phyloP scores from a whole-genome alignment of 2,888 invertebrate genomes.

The Agrotis segetum region DNA sequence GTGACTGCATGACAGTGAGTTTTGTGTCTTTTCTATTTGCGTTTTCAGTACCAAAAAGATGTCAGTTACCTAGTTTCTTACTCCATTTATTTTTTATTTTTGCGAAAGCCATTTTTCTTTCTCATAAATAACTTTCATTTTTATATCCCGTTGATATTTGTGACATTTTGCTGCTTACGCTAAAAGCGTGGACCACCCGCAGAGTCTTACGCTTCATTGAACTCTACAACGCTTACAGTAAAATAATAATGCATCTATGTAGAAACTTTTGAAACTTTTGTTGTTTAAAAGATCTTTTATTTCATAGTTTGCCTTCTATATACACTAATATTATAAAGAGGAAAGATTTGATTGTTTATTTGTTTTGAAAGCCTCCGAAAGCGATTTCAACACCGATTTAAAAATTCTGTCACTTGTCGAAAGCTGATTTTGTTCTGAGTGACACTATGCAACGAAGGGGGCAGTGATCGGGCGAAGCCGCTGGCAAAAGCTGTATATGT shows the following conservation, averaged over 20 bases:
- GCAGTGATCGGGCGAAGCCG: too few relatives aligned
- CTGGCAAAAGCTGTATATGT: neutral
- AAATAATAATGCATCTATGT: constrained; percentile 32
- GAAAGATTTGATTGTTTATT: too few relatives aligned
- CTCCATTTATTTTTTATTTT: neutral
- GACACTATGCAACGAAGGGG: too few relatives aligned
- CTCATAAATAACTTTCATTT: constrained; percentile 1
- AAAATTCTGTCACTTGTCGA: too few relatives aligned
- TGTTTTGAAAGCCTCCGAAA: too few relatives aligned
- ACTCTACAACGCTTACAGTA: constrained; percentile 20
- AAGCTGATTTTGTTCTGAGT: too few relatives aligned
- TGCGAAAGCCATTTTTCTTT: neutral
- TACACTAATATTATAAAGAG: too few relatives aligned
- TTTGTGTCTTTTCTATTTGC: neutral
- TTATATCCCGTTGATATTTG: constrained; percentile 22
- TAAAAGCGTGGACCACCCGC: constrained; percentile 38
- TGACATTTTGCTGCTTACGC: constrained; percentile 20
- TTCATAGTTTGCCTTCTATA: neutral
- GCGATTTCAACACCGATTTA: too few relatives aligned
- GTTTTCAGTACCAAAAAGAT: neutral
- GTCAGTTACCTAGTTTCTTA: neutral
- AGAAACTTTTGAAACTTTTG: neutral
- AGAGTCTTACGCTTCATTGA: constrained; percentile 26
- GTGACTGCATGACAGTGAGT: neutral
- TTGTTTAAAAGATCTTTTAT: constrained; percentile 4